These are phyloP conservation scores for Agonopterix alstromeriana DNA, from an alignment of 2,888 invertebrate genomes.

Conservation along the genomic window DNA sequence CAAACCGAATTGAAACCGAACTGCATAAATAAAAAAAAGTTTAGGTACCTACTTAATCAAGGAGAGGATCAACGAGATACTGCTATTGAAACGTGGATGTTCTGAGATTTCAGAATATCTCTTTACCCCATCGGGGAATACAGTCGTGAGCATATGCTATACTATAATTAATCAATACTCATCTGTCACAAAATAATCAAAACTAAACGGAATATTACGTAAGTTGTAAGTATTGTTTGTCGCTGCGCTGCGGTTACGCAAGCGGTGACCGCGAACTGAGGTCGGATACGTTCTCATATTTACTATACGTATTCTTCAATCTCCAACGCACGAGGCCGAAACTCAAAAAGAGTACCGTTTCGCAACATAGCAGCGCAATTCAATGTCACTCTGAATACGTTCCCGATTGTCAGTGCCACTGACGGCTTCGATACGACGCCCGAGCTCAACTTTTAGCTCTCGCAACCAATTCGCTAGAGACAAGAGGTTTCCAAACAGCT, in stretches of 20 bases:
- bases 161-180: conserved; percentile 19
- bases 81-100: too few relatives aligned
- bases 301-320: conserved; percentile 74
- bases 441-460: conserved; percentile 25
- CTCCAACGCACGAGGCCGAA: conserved; percentile 57
- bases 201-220: conserved; percentile 38
- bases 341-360: conserved; percentile 70
- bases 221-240: conserved; percentile 61
- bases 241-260: conserved; percentile 52
- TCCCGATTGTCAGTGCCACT: conserved; percentile 37
- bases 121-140: too few relatives aligned
- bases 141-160: too few relatives aligned
- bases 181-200: conserved; percentile 35
- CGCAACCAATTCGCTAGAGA: conserved; percentile 16
- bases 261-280: conserved; percentile 68
- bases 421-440: conserved; percentile 23
- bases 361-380: conserved; percentile 58
- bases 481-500: conserved; percentile 1
- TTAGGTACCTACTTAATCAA: too few relatives aligned
- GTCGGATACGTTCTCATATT: conserved; percentile 73
- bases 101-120: too few relatives aligned
- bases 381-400: conserved; percentile 63
- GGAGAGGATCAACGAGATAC: too few relatives aligned
- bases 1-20: too few relatives aligned
- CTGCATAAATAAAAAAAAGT: too few relatives aligned